A percentile compares a stretch with the other conserved stretches of the same genome.
These are phyloP conservation scores for Hippocampus barbouri DNA, from an alignment of 2,113 vertebrate genomes.

Conservation along the genomic window DNA sequence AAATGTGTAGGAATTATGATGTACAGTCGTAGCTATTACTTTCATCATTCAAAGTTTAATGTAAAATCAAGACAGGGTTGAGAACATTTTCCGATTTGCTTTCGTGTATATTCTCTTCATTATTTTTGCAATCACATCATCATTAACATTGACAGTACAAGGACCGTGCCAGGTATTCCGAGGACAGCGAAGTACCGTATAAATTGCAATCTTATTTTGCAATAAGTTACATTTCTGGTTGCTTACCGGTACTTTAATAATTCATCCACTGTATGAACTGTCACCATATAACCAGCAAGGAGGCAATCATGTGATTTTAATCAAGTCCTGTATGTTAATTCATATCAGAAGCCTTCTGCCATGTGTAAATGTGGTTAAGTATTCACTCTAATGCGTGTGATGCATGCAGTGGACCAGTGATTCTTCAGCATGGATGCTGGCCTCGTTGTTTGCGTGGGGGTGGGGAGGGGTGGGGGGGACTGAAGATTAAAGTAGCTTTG, in stretches of 20 bases:
- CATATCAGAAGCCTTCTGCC: constrained; percentile 14
- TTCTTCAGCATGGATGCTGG: constrained; percentile 49
- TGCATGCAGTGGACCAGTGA: constrained; percentile 53
- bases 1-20: no score
- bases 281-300: neutral
- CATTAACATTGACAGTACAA: neutral
- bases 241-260: neutral
- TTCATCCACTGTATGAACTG: neutral
- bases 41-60: neutral
- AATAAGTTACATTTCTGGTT: neutral
- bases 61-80: neutral
- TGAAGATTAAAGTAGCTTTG: constrained; percentile 72
- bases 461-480: constrained; percentile 25
- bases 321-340: constrained; percentile 2
- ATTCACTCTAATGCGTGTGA: constrained; percentile 36
- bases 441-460: constrained; percentile 40
- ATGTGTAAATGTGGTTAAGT: constrained; percentile 32
- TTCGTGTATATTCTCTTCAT: neutral
- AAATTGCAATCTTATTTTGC: neutral
- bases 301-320: constrained; percentile 6
- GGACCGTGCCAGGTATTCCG: neutral
- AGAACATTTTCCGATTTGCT: neutral
- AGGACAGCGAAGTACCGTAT: no score
- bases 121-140: neutral
- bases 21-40: neutral